A percentile compares a stretch with the other conserved stretches of the same genome.
These are phyloP conservation scores for Diabrotica undecimpunctata DNA, from an alignment of 1,140 invertebrate genomes.

Conservation along the genomic window DNA sequence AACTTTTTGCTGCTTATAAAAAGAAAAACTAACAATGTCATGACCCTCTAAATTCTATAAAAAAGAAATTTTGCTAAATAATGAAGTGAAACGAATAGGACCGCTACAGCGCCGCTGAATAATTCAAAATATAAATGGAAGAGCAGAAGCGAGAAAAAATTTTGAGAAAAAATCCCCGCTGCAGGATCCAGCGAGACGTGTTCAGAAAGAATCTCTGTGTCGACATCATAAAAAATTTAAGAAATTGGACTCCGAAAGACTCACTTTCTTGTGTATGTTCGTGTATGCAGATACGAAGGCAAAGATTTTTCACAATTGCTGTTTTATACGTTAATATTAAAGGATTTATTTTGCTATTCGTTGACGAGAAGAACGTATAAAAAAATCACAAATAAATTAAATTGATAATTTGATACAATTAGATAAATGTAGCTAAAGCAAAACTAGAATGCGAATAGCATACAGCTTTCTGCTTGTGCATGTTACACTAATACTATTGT, in stretches of 20 bases:
- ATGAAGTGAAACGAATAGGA: background rate
- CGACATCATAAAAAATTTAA: background rate
- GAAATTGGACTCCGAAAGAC: background rate
- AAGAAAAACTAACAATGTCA: background rate
- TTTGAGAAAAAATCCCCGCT: background rate
- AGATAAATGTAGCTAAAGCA: too few species aligned
- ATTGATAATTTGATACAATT: too few species aligned
- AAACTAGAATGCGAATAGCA: too few species aligned
- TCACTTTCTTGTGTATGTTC: background rate
- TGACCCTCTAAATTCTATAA: constrained; percentile 1
- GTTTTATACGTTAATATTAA: too few species aligned
- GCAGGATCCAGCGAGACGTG: background rate
- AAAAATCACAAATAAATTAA: too few species aligned
- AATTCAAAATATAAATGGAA: constrained; percentile 1
- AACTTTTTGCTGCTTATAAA: background rate
- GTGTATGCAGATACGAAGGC: too few species aligned
- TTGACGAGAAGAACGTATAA: too few species aligned
- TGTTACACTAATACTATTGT: too few species aligned
- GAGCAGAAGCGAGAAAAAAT: background rate
- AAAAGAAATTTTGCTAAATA: constrained; percentile 2
- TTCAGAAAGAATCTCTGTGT: background rate
- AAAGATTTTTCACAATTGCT: too few species aligned
- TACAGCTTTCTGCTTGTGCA: too few species aligned
- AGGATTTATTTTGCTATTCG: too few species aligned
- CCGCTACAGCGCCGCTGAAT: background rate